Evolutionary conservation across 2,113 vertebrate genomes (phyloP).

Genomic region (Butorides virescens): DNA sequence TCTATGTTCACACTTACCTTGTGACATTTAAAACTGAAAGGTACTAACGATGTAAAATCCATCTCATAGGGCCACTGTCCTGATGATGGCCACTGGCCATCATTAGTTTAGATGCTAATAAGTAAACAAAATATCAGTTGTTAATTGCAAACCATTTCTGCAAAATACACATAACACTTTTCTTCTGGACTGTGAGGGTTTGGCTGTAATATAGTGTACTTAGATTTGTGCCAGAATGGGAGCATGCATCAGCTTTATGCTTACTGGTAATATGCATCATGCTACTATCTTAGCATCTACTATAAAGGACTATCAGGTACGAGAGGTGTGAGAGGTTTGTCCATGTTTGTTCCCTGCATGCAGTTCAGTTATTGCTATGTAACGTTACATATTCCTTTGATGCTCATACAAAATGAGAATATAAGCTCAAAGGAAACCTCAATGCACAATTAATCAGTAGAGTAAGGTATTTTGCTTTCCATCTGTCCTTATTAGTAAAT

Average conservation of each 20-base stretch:
- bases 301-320: neutral
- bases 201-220: neutral
- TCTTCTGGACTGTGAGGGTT: neutral
- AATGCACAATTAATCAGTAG: conserved; percentile 50
- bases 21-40: neutral
- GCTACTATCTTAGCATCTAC: neutral
- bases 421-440: conserved; percentile 43
- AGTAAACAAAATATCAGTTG: neutral
- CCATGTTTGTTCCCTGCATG: neutral
- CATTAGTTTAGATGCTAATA: neutral
- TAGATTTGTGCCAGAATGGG: neutral
- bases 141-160: neutral
- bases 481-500: conserved; percentile 15
- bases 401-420: conserved; percentile 5
- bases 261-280: neutral
- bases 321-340: neutral
- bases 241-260: too few relatives aligned
- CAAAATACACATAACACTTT: neutral
- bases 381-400: neutral
- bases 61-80: neutral
- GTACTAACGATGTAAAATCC: neutral
- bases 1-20: neutral
- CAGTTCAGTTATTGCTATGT: conserved; percentile 20
- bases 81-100: too few relatives aligned
- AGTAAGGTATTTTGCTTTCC: conserved; percentile 33